Base-by-base conservation (phyloP, 2,797 vertebrate species). In the Malurus leucopterus region DNA sequence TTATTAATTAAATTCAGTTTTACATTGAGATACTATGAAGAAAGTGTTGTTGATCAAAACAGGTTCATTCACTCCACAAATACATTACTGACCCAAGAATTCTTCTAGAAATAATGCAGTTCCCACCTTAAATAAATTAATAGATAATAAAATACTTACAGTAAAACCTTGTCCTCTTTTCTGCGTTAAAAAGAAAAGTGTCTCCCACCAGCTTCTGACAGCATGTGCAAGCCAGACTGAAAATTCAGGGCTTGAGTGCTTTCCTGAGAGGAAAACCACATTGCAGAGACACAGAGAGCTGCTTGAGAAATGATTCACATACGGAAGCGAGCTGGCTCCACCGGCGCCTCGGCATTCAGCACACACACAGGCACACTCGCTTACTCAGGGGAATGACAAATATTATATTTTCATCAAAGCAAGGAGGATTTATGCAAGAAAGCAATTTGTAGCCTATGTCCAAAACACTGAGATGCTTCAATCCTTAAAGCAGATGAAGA, bases 211-310 rank as follows among this genome's bases (percentile, higher is more conserved):
- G 93, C 80, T 88, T 91, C 93, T 89, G 93, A 92, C 88, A 95
- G 94, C 95, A 95, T 96, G 90, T 94, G 97, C 87, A 94, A 96
- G 85, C 75, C 96, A 89, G 95, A 91, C 68, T 64, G 84, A 88
- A 96, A 96, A 95, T 93, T 96, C 93, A 95, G 88, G 86, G 95
- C 85, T 93, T 78, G 78, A 94, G 93, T 80, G 87, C 95, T 95
- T 95, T 83, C 89, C 91, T 64, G 76, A 93, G 95, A 97, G 94
- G 96, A 96, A 97, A 97, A 96, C 97, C 97, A 96, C 97, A 97
- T 95, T 93, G 90, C 79, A 95, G 78, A 17, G 95, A 88, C 80
- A 92, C 89, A 86, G 94, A 91, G 93, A 89, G 93, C 90, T 96
- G 88, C 91, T 95, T 94, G 95, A 96, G 97, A 98, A 98, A 97